Conservation (phyloP, 2,113 vertebrate genomes). For the Lucifuga dentata region DNA sequence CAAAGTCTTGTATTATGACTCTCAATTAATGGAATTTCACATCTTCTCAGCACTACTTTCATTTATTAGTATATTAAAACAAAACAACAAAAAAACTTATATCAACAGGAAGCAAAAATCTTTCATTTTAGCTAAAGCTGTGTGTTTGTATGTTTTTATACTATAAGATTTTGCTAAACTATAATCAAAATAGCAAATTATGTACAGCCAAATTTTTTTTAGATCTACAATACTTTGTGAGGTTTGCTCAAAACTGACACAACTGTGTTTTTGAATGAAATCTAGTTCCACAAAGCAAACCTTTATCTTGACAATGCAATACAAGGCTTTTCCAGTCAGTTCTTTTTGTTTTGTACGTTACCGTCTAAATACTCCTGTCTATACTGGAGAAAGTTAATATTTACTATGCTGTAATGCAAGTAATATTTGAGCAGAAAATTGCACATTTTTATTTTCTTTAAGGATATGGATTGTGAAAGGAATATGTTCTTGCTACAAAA, state of each 20-base stretch:
- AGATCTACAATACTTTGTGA: conserved; percentile 29
- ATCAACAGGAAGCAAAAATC: conserved; percentile 23
- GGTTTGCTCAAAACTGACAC: conserved; percentile 39
- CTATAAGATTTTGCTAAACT: conserved; percentile 45
- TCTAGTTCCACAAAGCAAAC: conserved; percentile 19
- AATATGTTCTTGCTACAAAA: conserved; percentile 36
- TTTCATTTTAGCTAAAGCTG: conserved; percentile 29
- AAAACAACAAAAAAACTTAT: conserved; percentile 34
- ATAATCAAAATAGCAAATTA: conserved; percentile 25
- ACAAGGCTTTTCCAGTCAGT: conserved; percentile 45
- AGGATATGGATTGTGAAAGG: conserved; percentile 16
- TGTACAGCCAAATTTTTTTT: conserved; percentile 46
- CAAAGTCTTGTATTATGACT: conserved; percentile 28
- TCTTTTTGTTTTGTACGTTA: conserved; percentile 49
- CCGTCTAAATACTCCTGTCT: conserved; percentile 45
- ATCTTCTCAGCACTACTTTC: conserved; percentile 37
- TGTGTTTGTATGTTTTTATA: conserved; percentile 63
- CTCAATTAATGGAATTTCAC: conserved; percentile 3
- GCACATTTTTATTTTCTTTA: conserved; percentile 42
- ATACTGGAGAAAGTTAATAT: conserved; percentile 11
- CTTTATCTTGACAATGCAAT: conserved; percentile 34
- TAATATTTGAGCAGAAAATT: conserved; percentile 44
- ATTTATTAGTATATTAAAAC: conserved; percentile 20
- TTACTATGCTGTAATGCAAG: conserved; percentile 37
- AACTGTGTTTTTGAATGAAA: conserved; percentile 26